phyloP scores from a whole-genome alignment of 1,140 invertebrate genomes.

The Neodiprion fabricii region DNA sequence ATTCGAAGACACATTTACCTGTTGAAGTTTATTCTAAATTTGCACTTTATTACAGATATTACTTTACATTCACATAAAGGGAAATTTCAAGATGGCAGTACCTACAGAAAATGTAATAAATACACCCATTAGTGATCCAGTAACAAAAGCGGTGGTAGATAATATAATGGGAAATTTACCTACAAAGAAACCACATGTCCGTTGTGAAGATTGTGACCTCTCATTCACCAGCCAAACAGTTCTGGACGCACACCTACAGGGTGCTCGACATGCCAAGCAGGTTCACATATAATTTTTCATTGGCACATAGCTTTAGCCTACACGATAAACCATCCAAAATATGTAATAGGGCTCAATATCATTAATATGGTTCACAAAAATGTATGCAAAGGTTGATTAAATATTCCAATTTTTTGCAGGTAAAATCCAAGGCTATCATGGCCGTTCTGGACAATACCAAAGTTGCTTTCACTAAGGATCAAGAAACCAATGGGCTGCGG shows the following conservation, averaged over 20 bases:
- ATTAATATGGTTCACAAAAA: background rate
- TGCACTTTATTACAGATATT: too few species aligned
- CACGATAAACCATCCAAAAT: background rate
- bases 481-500: conserved; percentile 57
- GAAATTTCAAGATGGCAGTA: conserved; percentile 32
- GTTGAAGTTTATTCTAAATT: too few species aligned
- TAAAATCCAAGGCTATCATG: conserved; percentile 58
- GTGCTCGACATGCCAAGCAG: conserved; percentile 64
- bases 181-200: conserved; percentile 57
- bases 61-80: too few species aligned
- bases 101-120: conserved; percentile 35
- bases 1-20: too few species aligned
- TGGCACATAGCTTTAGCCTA: conserved; percentile 5
- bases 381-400: conserved; percentile 14
- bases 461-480: conserved; percentile 56
- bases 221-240: conserved; percentile 61
- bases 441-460: conserved; percentile 56
- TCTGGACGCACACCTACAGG: conserved; percentile 61
- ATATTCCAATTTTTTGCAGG: conserved; percentile 16
- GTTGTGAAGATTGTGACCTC: conserved; percentile 61
- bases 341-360: too few species aligned
- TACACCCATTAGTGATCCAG: conserved; percentile 50
- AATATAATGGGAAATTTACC: conserved; percentile 64
- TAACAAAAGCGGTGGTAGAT: conserved; percentile 63
- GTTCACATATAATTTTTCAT: conserved; percentile 35